These are phyloP conservation scores for Urophycis tenuis DNA, from an alignment of 2,797 vertebrate species.

Conservation along the genomic window DNA sequence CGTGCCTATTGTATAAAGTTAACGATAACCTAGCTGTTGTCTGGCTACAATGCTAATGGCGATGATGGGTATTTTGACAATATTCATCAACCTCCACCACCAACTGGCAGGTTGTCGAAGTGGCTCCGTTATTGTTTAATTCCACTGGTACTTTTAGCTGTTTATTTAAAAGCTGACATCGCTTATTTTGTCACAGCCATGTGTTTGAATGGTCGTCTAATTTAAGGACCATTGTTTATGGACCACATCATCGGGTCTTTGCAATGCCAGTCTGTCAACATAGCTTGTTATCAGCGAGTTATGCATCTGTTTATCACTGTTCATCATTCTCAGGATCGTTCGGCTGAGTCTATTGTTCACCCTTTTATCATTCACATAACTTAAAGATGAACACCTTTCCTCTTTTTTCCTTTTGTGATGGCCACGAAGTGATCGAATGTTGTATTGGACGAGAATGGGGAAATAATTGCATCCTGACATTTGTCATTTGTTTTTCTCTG, in stretches of 20 bases:
- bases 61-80: background rate
- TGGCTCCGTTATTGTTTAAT: background rate
- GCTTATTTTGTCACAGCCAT: background rate
- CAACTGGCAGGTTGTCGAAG: background rate
- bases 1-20: background rate
- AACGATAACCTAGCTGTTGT: background rate
- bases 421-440: background rate
- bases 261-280: background rate
- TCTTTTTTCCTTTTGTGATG: background rate
- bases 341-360: too few relatives aligned
- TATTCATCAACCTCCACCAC: background rate
- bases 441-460: background rate
- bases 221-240: background rate
- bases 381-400: background rate
- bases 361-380: background rate
- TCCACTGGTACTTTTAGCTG: background rate
- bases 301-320: background rate
- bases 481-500: conserved; percentile 16
- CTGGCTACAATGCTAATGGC: background rate
- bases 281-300: background rate
- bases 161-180: background rate
- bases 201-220: background rate
- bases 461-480: background rate
- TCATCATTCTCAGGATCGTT: background rate
- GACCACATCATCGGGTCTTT: background rate